Evolutionary conservation across 2,888 invertebrate genomes (phyloP), one percentile per base, ranked within the genome.

Genomic region (Nowickia ferox): DNA sequence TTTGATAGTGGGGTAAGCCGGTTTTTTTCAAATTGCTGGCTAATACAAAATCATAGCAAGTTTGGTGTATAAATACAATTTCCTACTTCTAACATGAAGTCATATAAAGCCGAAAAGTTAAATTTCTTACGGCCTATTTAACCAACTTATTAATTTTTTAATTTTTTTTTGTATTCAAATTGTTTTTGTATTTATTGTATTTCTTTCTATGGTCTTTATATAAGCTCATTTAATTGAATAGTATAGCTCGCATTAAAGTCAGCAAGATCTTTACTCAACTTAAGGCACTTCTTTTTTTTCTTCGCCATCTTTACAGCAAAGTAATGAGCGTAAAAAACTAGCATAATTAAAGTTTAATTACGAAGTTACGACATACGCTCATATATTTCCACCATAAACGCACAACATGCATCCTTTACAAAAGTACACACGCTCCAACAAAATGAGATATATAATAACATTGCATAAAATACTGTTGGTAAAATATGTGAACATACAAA

Each of bases 301-400:
- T 69, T 71, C 82, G 78, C 71, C 75, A 85, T 85, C 78, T 51
- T 78, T 65, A 46, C 65, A 48, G 22, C 11, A 48, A 81, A 79
- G 71, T 66, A 78, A 83, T 53, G 55, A 79, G 71, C 71, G 59
- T 66, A 82, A 82, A 72, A 84, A 79, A 87, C 86, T 82, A 72
- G 80, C 84, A 82, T 88, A 88, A 88, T 88, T 88, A 87, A 87
- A 88, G 79, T 88, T 88, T 88, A 88, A 88, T 88, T 87, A 87
- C 87, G 63, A 88, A 86, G 84, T 86, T 80, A 72, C 46, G 53
- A 78, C 46, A 80, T 68, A 57, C 44, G 15, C 13, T n/a, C 46
- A 48, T n/a, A 61, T 9, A 46, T 19, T 46, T 10, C 2, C 9
- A 5, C 11, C 30, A 77, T 17, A 53, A 38, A 53, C 13, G 46